Evolutionary conservation across 2,888 invertebrate species (phyloP).

Genomic region (Alloscopus bannaensis): DNA sequence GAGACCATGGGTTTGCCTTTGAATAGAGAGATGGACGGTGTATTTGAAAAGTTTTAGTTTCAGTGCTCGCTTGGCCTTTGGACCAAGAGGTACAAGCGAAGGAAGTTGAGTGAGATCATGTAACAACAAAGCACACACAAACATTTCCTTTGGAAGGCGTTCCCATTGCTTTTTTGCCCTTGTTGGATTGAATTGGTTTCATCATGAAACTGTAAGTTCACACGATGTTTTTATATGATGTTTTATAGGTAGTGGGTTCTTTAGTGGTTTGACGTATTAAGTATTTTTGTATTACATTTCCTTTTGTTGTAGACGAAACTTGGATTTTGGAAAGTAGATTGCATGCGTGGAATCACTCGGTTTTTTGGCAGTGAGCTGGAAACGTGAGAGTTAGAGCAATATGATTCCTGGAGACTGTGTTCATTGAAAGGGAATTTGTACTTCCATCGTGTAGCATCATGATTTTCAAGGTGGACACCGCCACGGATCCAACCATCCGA

Average conservation of each 20-base stretch:
- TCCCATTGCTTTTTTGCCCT: slow-evolving; percentile 24
- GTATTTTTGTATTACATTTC: too few species aligned
- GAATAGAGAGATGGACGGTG: neutral
- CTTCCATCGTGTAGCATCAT: slow-evolving; percentile 38
- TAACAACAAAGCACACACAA: neutral
- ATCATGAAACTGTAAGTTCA: too few species aligned
- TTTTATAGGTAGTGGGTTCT: too few species aligned
- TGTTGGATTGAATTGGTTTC: too few species aligned
- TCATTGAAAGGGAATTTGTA: neutral
- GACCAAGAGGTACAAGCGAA: slow-evolving; percentile 17
- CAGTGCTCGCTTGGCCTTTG: slow-evolving; percentile 38
- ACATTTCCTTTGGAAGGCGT: slow-evolving; percentile 45
- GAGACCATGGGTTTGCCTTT: neutral
- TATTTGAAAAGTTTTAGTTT: slow-evolving; percentile 5
- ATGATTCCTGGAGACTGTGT: neutral
- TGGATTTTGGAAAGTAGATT: neutral
- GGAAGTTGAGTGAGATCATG: neutral
- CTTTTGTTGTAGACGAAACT: too few species aligned
- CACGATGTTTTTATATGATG: too few species aligned
- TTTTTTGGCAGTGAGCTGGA: neutral
- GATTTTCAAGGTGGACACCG: slow-evolving; percentile 65
- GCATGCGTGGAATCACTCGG: neutral
- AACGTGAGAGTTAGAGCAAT: neutral
- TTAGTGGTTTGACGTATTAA: too few species aligned
- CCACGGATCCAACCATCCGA: slow-evolving; percentile 62